Conservation (phyloP, 2,888 invertebrate genomes). For the Eupithecia pulchellata region DNA sequence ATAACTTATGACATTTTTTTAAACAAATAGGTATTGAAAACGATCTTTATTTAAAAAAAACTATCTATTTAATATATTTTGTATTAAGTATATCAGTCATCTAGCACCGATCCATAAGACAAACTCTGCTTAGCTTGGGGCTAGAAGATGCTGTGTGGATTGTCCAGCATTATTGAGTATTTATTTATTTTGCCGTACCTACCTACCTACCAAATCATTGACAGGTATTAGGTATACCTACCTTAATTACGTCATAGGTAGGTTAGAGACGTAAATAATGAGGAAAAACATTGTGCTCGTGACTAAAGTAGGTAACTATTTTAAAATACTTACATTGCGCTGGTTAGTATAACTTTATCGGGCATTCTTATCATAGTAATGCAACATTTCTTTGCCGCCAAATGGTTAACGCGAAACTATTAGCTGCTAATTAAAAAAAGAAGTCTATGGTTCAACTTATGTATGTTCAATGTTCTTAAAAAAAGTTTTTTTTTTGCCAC, state of each 20-base stretch:
- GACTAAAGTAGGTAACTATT: background rate
- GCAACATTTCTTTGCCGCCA: conserved; percentile 6
- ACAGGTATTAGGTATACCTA: background rate
- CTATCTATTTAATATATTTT: too few species aligned
- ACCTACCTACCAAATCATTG: background rate
- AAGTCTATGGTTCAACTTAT: background rate
- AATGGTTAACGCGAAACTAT: background rate
- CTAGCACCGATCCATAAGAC: too few species aligned
- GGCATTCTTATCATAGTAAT: background rate
- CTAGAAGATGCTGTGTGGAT: too few species aligned
- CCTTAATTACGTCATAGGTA: background rate
- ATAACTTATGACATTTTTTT: background rate
- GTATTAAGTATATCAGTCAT: too few species aligned
- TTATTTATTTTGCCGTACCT: background rate
- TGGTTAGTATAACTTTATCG: background rate
- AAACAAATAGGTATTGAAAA: too few species aligned
- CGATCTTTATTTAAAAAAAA: too few species aligned
- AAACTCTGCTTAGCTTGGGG: too few species aligned
- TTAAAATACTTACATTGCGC: background rate
- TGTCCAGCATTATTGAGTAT: too few species aligned
- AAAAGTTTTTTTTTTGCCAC: background rate
- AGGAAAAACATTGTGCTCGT: conserved; percentile 2
- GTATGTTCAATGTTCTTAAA: background rate
- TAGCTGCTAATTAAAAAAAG: background rate
- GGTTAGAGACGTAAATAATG: background rate